A percentile compares a stretch with the other conserved stretches of the same genome.
Conservation (phyloP, 2,113 vertebrate genomes). For the Coryphaenoides rupestris region DNA sequence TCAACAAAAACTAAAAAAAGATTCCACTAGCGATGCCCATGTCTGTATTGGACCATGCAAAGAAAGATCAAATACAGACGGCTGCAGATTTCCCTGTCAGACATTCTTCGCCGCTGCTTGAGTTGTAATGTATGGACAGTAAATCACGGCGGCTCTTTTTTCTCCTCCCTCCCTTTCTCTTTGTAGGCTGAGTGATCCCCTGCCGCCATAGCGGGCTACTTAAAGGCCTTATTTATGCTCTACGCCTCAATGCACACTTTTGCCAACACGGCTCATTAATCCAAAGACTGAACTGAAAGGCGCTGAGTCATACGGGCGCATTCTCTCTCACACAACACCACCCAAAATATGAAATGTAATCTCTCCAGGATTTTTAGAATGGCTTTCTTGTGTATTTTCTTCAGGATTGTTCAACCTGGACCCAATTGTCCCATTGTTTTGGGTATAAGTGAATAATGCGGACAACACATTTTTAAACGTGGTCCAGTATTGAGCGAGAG, state of each 20-base stretch:
- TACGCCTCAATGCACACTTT: slow-evolving; percentile 65
- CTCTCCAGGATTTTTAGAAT: too few species aligned
- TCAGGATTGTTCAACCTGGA: too few species aligned
- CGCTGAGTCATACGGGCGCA: slow-evolving; percentile 56
- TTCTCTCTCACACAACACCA: slow-evolving; percentile 54
- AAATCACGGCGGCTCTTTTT: slow-evolving; percentile 52
- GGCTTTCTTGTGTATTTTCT: too few species aligned
- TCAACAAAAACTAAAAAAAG: slow-evolving; percentile 14
- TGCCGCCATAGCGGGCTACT: slow-evolving; percentile 60
- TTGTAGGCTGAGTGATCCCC: slow-evolving; percentile 49
- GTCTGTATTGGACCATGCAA: slow-evolving; percentile 25
- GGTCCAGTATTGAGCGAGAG: too few species aligned
- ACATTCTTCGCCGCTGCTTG: slow-evolving; percentile 29
- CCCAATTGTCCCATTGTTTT: too few species aligned
- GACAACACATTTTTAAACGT: too few species aligned
- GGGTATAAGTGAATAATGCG: too few species aligned
- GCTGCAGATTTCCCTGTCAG: slow-evolving; percentile 40
- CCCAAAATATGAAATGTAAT: slow-evolving; percentile 44
- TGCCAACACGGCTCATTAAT: slow-evolving; percentile 70
- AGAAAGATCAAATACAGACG: slow-evolving; percentile 21
- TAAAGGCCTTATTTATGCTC: slow-evolving; percentile 72
- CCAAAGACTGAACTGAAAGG: slow-evolving; percentile 60
- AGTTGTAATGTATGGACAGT: slow-evolving; percentile 43
- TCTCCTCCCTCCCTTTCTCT: slow-evolving; percentile 48
- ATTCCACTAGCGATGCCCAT: slow-evolving; percentile 32